These are phyloP conservation scores for Tychaedon coryphoeus DNA, from an alignment of 2,113 vertebrate genomes.

Conservation along the genomic window DNA sequence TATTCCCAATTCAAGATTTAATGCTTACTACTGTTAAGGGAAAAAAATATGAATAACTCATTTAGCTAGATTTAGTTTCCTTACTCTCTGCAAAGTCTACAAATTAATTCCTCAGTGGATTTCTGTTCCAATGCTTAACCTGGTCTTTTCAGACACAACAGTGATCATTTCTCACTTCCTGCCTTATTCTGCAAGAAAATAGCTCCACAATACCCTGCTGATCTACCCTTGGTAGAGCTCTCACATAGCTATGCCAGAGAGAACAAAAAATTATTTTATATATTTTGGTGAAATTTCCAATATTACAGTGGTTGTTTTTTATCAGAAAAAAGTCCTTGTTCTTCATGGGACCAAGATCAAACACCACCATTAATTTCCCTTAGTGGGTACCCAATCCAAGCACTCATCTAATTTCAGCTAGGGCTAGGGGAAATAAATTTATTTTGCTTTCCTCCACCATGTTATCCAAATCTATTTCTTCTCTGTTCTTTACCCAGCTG, in stretches of 20 bases:
- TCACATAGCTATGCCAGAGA: neutral
- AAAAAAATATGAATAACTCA: neutral
- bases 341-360: neutral
- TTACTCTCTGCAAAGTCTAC: neutral
- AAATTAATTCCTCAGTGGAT: constrained; percentile 1
- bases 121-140: constrained; percentile 13
- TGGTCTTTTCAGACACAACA: neutral
- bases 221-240: neutral
- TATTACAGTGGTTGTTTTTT: neutral
- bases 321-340: neutral
- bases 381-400: neutral
- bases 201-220: neutral
- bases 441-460: neutral
- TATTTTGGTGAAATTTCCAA: neutral
- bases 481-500: neutral
- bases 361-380: neutral
- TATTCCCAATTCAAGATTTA: neutral
- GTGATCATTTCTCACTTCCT: neutral
- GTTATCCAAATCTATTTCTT: neutral
- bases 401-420: neutral
- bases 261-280: neutral
- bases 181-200: neutral
- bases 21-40: neutral
- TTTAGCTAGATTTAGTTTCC: constrained; percentile 5
- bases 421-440: neutral